A percentile compares a stretch with the other conserved stretches of the same genome.
Conservation (phyloP, 2,797 vertebrate genomes). For the Hybognathus amarus region DNA sequence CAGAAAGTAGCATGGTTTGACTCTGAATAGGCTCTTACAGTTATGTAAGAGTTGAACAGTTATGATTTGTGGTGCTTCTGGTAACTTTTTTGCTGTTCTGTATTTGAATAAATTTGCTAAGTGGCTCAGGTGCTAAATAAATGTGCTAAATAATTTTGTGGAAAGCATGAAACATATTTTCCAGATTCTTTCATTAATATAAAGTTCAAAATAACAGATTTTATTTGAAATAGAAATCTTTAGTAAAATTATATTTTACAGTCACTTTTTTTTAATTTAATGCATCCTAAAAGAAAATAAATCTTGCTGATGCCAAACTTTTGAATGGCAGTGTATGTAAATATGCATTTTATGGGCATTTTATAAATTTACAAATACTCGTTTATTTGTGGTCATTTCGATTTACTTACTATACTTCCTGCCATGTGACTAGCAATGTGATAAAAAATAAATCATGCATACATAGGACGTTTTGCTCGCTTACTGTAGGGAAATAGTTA, state of each 20-base stretch:
- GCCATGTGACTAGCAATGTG: background rate
- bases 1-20: conserved; percentile 33
- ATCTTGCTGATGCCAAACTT: background rate
- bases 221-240: background rate
- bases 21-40: conserved; percentile 28
- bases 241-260: background rate
- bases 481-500: background rate
- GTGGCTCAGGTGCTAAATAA: no score
- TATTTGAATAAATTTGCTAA: no score
- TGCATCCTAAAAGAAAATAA: no score
- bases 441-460: background rate
- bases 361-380: background rate
- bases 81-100: no score
- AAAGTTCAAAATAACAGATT: background rate
- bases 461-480: background rate
- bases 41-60: no score
- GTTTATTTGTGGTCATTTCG: background rate
- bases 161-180: background rate
- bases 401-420: background rate
- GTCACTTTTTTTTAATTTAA: no score
- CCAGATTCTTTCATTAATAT: background rate
- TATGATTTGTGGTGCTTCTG: no score
- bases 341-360: background rate
- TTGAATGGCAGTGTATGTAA: background rate
- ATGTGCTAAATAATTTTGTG: background rate